Evolutionary conservation across 2,888 invertebrate species (phyloP).

Genomic region (Drosophila percnosoma): DNA sequence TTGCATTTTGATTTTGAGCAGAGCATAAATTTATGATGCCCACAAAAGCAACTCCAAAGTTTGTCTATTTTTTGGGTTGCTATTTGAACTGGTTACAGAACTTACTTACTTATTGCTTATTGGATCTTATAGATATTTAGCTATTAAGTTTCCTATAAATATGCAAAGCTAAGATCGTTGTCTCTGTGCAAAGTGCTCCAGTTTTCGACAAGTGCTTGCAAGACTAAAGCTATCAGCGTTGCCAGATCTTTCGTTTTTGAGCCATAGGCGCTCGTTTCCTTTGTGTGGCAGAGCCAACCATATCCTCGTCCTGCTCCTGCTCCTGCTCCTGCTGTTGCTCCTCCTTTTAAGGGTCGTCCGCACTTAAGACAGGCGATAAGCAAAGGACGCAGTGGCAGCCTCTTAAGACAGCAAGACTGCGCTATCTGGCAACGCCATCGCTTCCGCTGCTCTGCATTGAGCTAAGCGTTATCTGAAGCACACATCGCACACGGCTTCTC

Average conservation of each 20-base stretch:
- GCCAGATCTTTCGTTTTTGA: conserved; percentile 36
- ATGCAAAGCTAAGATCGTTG: neutral
- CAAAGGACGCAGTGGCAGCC: conserved; percentile 6
- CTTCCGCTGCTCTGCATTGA: conserved; percentile 57
- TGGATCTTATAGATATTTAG: neutral
- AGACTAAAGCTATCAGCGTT: conserved; percentile 27
- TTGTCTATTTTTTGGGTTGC: neutral
- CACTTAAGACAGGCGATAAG: conserved; percentile 37
- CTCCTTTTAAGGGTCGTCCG: conserved; percentile 20
- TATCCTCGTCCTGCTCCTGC: neutral
- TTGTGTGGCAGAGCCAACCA: neutral
- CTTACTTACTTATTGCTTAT: neutral
- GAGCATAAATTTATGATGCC: neutral
- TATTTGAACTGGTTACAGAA: neutral
- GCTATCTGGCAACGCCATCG: conserved; percentile 66
- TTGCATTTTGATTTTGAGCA: neutral
- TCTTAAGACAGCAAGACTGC: conserved; percentile 20
- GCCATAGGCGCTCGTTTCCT: neutral
- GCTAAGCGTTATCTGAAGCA: conserved; percentile 53
- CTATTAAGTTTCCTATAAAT: neutral
- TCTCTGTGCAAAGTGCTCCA: neutral
- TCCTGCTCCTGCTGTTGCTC: neutral
- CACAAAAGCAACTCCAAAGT: neutral
- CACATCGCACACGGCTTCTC: conserved; percentile 50
- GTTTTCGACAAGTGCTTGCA: conserved; percentile 15